phyloP scores from a whole-genome alignment of 2,888 invertebrate species.

The Agrotis segetum region DNA sequence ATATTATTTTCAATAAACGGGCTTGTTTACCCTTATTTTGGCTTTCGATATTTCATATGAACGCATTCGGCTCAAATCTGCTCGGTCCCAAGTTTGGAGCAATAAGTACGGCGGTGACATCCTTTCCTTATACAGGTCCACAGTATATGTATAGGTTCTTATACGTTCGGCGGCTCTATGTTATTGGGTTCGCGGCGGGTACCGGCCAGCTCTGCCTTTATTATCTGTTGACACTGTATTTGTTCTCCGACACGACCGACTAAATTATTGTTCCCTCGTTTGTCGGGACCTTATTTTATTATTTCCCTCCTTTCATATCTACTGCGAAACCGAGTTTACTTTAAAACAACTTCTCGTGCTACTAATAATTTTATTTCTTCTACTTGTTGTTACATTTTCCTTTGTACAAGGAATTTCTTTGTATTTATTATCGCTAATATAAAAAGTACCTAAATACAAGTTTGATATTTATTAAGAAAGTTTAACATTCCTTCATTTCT shows the following conservation, averaged over 20 bases:
- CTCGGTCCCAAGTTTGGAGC: constrained; percentile 71
- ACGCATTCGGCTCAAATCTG: constrained; percentile 74
- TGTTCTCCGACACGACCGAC: constrained; percentile 75
- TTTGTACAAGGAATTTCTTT: constrained; percentile 59
- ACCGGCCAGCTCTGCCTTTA: constrained; percentile 77
- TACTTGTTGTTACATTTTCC: constrained; percentile 47
- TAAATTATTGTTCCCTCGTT: constrained; percentile 78
- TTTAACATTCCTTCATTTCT: constrained; percentile 59
- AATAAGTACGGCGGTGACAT: constrained; percentile 76
- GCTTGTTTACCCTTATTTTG: constrained; percentile 67
- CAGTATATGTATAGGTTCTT: constrained; percentile 74
- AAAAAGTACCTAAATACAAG: constrained; percentile 59
- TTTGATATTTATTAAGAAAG: constrained; percentile 69
- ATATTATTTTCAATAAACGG: constrained; percentile 60
- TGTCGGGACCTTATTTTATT: constrained; percentile 70
- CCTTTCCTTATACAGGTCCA: constrained; percentile 76
- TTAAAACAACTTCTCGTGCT: constrained; percentile 63
- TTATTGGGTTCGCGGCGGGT: constrained; percentile 77
- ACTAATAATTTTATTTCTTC: constrained; percentile 64
- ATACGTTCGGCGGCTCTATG: constrained; percentile 73
- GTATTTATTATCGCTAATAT: constrained; percentile 63
- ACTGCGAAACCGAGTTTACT: constrained; percentile 61
- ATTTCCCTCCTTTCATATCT: constrained; percentile 63
- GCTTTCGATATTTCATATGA: constrained; percentile 71
- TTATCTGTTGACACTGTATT: constrained; percentile 83